Evolutionary conservation across 2,113 vertebrate genomes (phyloP).

Genomic region (Antechinus stuartii): DNA sequence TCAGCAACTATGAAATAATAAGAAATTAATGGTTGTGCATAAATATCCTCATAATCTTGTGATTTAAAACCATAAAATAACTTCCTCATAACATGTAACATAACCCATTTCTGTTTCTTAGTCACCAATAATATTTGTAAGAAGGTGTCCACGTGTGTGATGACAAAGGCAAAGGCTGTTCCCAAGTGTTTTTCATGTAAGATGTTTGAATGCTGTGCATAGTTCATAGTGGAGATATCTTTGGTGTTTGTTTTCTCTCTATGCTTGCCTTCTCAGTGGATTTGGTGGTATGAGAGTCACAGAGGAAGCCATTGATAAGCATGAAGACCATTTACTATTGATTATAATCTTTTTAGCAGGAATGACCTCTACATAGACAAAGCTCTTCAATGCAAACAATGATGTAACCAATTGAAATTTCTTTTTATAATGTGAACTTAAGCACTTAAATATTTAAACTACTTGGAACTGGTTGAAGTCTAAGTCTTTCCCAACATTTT

Average conservation of each 20-base stretch:
- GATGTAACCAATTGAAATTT: neutral
- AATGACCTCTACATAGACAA: neutral
- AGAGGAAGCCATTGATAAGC: slow-evolving; percentile 71
- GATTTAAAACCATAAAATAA: slow-evolving; percentile 6
- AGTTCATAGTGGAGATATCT: slow-evolving; percentile 64
- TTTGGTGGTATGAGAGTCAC: slow-evolving; percentile 57
- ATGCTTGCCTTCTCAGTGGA: slow-evolving; percentile 58
- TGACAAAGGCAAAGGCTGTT: slow-evolving; percentile 90
- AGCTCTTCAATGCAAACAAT: neutral
- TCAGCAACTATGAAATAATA: slow-evolving; percentile 36
- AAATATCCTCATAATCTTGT: neutral
- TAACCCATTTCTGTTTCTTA: slow-evolving; percentile 87
- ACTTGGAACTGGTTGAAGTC: neutral
- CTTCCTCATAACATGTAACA: slow-evolving; percentile 67
- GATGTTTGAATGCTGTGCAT: slow-evolving; percentile 81
- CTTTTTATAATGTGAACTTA: neutral
- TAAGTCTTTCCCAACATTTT: neutral
- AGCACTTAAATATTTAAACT: neutral
- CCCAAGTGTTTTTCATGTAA: slow-evolving; percentile 94
- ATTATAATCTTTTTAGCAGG: neutral
- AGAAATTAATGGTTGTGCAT: neutral
- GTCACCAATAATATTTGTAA: slow-evolving; percentile 92
- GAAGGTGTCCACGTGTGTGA: slow-evolving; percentile 94
- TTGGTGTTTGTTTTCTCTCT: slow-evolving; percentile 79
- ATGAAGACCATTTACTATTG: slow-evolving; percentile 59